phyloP scores from a whole-genome alignment of 2,888 invertebrate species.

The Macrophya alboannulata region DNA sequence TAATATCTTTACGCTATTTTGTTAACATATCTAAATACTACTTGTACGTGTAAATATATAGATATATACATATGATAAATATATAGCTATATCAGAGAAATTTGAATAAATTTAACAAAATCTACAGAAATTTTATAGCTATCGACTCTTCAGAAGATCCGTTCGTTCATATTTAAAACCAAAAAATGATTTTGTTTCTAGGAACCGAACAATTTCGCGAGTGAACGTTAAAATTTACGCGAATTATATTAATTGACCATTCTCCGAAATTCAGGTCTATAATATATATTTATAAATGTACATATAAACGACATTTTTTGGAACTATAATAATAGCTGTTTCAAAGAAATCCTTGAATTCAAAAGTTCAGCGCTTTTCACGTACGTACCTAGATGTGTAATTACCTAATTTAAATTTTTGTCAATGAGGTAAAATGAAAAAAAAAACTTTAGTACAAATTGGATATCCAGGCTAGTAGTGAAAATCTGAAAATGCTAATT shows the following conservation, averaged over 20 bases:
- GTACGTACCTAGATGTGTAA: neutral
- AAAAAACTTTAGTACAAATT: neutral
- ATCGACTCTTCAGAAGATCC: no score
- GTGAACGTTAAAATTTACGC: constrained; percentile 2
- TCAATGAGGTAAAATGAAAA: neutral
- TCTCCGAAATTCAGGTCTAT: neutral
- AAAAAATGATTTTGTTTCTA: neutral
- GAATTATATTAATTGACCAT: neutral
- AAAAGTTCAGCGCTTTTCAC: neutral
- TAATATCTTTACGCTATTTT: neutral
- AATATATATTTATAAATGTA: neutral
- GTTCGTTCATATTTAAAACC: no score
- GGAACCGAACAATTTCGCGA: constrained; percentile 24
- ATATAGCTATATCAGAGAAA: neutral
- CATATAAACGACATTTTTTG: neutral
- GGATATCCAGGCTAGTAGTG: neutral
- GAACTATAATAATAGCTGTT: neutral
- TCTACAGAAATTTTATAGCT: neutral
- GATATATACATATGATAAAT: no score
- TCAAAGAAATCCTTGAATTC: constrained; percentile 5
- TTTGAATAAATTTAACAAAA: neutral
- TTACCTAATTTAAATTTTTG: neutral
- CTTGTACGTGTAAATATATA: neutral
- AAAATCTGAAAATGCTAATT: neutral
- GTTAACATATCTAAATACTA: neutral